Evolutionary conservation across 2,113 vertebrate species (phyloP), one percentile per base, ranked within the genome.

Genomic region (Xiphophorus hellerii): DNA sequence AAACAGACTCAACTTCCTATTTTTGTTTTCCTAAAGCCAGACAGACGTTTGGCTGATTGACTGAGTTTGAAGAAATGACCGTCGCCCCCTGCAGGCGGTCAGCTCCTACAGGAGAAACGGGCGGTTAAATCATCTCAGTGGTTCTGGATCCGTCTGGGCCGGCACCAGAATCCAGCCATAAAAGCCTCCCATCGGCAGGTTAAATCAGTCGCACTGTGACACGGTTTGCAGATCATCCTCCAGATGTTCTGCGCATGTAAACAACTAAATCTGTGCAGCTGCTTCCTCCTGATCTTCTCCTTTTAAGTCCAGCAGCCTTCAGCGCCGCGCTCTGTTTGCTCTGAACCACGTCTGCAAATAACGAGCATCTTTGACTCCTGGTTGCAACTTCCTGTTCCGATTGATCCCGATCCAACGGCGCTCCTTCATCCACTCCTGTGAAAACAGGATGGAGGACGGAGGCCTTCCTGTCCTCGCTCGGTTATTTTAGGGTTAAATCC

Each of bases 371-470:
- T 35, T 27, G 44, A 14, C 35, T 79, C 78, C 69, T 10, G 9
- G 22, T 25, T 58, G 25, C 25, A 84, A 66, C 84, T 62, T 67
- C 64, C 29, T 1, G 14, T 31, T 0, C n/a, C 1, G 68, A 73
- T 68, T 84, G 54, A 86, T 84, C 71, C 20, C 11, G 0, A 60
- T 73, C 86, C 81, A 87, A 77, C 62, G 72, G 63, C 42, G 25
- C 51, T 58, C 39, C 66, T 73, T 62, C 37, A 42, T 64, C 66
- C 60, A 33, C 10, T 0, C 63, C 33, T 35, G 62, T 6, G 22
- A 33, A 25, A 85, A 84, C 85, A 82, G 66, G 80, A 81, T 15
- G 25, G 51, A 30, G 22, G 80, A 81, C 22, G 25, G 62, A 35
- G 22, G 31, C 65, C 5, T 74, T 63, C 63, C 14, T 1, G 1